phyloP scores from a whole-genome alignment of 2,113 vertebrate species.

The Etia nguti region DNA sequence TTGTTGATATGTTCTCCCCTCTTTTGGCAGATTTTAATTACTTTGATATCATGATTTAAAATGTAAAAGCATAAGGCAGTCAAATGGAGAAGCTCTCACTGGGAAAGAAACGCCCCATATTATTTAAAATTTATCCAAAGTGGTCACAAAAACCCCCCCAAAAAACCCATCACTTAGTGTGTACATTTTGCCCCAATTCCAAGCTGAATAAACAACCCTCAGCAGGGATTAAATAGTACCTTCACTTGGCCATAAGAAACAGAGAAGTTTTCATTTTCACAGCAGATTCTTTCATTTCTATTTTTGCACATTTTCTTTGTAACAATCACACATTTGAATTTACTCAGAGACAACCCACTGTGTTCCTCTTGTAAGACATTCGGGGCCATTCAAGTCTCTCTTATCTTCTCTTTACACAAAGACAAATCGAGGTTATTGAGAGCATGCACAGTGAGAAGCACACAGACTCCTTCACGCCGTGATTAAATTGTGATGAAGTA shows the following conservation, averaged over 20 bases:
- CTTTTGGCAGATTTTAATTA: conserved; percentile 14
- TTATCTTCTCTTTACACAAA: background rate
- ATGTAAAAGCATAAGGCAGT: background rate
- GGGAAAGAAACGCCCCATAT: background rate
- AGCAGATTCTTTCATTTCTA: background rate
- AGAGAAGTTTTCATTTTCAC: background rate
- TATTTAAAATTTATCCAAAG: conserved; percentile 26
- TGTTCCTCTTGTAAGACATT: background rate
- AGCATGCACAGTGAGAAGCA: background rate
- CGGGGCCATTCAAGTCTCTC: background rate
- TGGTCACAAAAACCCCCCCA: no score
- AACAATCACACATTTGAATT: background rate
- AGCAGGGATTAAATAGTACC: background rate
- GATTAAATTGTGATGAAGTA: background rate
- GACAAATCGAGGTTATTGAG: background rate
- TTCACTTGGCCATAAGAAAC: background rate
- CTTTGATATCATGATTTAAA: conserved; percentile 28
- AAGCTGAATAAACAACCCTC: background rate
- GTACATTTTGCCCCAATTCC: background rate
- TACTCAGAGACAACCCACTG: background rate
- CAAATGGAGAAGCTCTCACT: background rate
- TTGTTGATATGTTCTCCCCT: background rate
- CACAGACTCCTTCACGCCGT: background rate
- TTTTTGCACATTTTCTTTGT: background rate
- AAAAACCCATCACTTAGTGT: background rate